These are phyloP conservation scores for Ectemnius continuus DNA, from an alignment of 2,888 invertebrate genomes.

Conservation along the genomic window DNA sequence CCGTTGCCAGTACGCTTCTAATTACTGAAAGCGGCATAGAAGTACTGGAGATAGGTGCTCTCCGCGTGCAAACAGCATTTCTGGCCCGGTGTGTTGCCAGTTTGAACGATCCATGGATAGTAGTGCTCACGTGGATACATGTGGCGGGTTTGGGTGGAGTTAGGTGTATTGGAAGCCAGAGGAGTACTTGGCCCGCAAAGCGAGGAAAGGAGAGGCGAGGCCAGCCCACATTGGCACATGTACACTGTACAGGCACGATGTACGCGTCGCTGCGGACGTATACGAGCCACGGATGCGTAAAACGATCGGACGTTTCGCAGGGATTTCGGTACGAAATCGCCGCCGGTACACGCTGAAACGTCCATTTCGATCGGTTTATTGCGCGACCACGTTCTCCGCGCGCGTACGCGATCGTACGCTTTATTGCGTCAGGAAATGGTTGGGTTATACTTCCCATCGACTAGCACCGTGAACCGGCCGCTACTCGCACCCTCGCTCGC, in stretches of 20 bases:
- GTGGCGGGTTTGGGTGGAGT: neutral
- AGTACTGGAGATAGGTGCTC: neutral
- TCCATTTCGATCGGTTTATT: slow-evolving; percentile 67
- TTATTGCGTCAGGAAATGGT: slow-evolving; percentile 67
- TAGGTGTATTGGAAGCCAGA: neutral
- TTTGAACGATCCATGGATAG: slow-evolving; percentile 25
- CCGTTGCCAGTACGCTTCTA: no score
- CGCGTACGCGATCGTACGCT: slow-evolving; percentile 47
- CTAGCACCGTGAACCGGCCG: slow-evolving; percentile 5
- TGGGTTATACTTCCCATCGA: slow-evolving; percentile 46
- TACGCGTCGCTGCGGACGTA: slow-evolving; percentile 17
- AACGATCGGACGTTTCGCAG: slow-evolving; percentile 51
- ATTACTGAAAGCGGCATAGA: no score
- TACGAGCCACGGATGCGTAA: slow-evolving; percentile 52
- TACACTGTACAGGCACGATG: neutral
- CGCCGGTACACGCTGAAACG: slow-evolving; percentile 44
- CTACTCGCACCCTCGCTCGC: no score
- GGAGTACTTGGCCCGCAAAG: neutral
- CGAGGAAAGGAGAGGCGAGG: neutral
- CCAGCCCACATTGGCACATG: neutral
- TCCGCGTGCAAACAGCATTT: slow-evolving; percentile 5
- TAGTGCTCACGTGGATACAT: slow-evolving; percentile 7
- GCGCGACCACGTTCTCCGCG: slow-evolving; percentile 56
- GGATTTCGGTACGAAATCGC: slow-evolving; percentile 55
- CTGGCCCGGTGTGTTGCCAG: neutral